A percentile compares a stretch with the other conserved stretches of the same genome.
Evolutionary conservation across 1,140 invertebrate genomes (phyloP).

Genomic region (Drosophila nigromelanica): DNA sequence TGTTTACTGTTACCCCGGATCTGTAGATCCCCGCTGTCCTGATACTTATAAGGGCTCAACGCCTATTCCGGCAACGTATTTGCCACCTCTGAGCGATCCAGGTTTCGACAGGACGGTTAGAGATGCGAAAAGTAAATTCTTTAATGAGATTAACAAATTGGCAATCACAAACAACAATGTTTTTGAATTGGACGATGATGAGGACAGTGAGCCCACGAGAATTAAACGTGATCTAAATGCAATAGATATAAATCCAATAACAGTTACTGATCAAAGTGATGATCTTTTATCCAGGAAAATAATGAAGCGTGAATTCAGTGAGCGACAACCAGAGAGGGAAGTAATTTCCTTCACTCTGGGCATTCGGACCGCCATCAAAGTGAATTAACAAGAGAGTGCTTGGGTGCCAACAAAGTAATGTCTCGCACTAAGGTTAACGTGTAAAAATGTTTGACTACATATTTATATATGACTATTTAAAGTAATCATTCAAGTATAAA

Average conservation of each 20-base stretch:
- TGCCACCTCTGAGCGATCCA: conserved; percentile 84
- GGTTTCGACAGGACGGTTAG: conserved; percentile 66
- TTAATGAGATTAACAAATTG: conserved; percentile 70
- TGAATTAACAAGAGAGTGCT: conserved; percentile 47
- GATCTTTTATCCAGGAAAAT: conserved; percentile 69
- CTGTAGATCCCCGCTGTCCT: conserved; percentile 86
- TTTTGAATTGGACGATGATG: conserved; percentile 73
- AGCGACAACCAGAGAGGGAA: conserved; percentile 58
- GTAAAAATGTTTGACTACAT: conserved; percentile 43
- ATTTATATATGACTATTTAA: conserved; percentile 42
- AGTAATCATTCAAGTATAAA: conserved; percentile 36
- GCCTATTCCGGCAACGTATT: conserved; percentile 85
- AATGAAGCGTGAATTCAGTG: conserved; percentile 63
- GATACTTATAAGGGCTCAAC: conserved; percentile 84
- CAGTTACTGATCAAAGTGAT: conserved; percentile 26
- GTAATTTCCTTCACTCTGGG: conserved; percentile 72
- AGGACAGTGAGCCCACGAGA: conserved; percentile 33
- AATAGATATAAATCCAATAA: conserved; percentile 23
- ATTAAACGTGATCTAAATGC: conserved; percentile 51
- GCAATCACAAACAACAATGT: conserved; percentile 68
- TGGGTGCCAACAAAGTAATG: conserved; percentile 12
- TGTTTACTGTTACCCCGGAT: conserved; percentile 86
- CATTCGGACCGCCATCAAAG: conserved; percentile 62
- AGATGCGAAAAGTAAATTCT: conserved; percentile 58
- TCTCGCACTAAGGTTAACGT: conserved; percentile 28